phyloP scores from a whole-genome alignment of 2,113 vertebrate species.

The Callionymus lyra region DNA sequence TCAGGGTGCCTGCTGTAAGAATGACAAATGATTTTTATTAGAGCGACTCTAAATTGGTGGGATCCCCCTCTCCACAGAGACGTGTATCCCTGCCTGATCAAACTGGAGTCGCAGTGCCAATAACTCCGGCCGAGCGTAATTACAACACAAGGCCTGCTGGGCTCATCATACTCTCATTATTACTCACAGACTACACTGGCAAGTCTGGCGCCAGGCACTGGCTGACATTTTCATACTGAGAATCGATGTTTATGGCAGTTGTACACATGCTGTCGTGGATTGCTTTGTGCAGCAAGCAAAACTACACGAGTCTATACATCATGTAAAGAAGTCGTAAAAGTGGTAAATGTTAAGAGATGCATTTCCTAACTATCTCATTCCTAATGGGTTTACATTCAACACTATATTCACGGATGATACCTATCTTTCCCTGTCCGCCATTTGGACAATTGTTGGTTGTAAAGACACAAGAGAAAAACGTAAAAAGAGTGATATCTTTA shows the following conservation, averaged over 20 bases:
- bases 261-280: conserved; percentile 3
- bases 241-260: conserved; percentile 27
- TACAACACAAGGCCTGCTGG: conserved; percentile 59
- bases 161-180: conserved; percentile 43
- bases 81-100: conserved; percentile 74
- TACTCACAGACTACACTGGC: conserved; percentile 30
- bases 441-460: no score
- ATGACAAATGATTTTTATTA: conserved; percentile 84
- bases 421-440: no score
- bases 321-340: no score
- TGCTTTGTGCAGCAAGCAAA: no score
- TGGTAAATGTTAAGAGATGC: no score
- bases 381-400: no score
- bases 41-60: conserved; percentile 71
- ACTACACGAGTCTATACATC: no score
- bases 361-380: no score
- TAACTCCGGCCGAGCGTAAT: conserved; percentile 76
- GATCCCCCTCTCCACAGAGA: conserved; percentile 70
- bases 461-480: no score
- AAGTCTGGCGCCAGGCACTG: conserved; percentile 19
- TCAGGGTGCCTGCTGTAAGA: conserved; percentile 67
- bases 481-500: no score
- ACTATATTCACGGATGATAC: no score
- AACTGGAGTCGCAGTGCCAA: conserved; percentile 68
- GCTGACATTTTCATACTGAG: conserved; percentile 21